phyloP scores from a whole-genome alignment of 2,888 invertebrate species.

The Folsomia manolachei region DNA sequence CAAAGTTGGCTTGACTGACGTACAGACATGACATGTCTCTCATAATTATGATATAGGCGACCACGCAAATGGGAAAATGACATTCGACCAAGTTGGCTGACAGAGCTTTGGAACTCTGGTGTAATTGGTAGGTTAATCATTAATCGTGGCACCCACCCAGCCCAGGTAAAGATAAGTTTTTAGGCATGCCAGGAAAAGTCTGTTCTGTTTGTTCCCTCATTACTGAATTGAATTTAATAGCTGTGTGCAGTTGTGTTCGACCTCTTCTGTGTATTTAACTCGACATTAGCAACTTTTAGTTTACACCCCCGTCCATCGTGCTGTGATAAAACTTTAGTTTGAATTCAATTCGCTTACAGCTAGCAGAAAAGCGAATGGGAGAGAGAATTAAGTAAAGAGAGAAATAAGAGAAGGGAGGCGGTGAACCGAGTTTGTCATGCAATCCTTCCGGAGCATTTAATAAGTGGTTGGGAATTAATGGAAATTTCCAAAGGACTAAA shows the following conservation, averaged over 20 bases:
- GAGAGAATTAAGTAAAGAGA: too few species aligned
- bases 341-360: neutral
- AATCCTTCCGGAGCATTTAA: constrained; percentile 23
- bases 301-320: neutral
- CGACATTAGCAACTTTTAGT: constrained; percentile 20
- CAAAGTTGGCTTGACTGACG: neutral
- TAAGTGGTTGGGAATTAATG: constrained; percentile 17
- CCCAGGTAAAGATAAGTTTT: too few species aligned
- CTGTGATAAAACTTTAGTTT: neutral
- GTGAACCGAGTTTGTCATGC: constrained; percentile 19
- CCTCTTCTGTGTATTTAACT: constrained; percentile 19
- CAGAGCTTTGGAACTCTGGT: neutral
- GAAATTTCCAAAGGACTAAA: constrained; percentile 21
- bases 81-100: neutral
- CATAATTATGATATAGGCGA: neutral
- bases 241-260: neutral
- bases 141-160: constrained; percentile 18
- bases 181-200: neutral
- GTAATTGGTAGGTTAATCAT: constrained; percentile 19
- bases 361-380: too few species aligned
- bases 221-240: constrained; percentile 15
- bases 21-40: neutral
- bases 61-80: neutral
- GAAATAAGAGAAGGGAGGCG: neutral
- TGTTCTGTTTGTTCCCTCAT: neutral